Conservation (phyloP, 2,113 vertebrate species). For the Tupaia tana region DNA sequence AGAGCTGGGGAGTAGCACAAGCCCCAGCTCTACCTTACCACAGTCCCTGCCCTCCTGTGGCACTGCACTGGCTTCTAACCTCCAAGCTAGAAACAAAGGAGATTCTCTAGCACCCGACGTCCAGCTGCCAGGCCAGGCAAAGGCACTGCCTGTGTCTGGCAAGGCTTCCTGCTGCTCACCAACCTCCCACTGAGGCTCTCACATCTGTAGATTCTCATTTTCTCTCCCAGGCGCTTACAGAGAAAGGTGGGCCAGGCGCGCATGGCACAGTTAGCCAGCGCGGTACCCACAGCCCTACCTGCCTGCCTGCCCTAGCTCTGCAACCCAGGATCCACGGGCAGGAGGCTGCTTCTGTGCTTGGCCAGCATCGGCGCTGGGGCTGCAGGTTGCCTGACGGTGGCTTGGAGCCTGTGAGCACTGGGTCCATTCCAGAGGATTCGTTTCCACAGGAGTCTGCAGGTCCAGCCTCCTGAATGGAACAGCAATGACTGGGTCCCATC, state of each 20-base stretch:
- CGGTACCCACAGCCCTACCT: background rate
- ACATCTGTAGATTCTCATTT: background rate
- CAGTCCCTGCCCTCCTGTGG: background rate
- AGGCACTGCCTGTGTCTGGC: background rate
- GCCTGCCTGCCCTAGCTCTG: background rate
- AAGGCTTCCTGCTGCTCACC: background rate
- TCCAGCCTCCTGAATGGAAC: background rate
- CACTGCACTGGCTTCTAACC: background rate
- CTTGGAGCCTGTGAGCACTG: background rate
- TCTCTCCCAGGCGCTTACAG: background rate
- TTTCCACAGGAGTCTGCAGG: background rate
- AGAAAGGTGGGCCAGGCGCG: rapidly evolving
- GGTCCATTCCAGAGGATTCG: background rate
- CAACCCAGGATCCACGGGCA: background rate
- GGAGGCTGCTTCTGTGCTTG: too few species aligned
- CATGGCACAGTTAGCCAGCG: rapidly evolving
- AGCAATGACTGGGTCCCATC: background rate
- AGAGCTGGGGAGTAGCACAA: background rate
- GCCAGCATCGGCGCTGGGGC: background rate
- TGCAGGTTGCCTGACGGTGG: background rate
- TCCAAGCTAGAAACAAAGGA: background rate
- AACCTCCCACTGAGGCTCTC: too few species aligned
- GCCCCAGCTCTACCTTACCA: background rate
- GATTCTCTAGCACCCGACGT: rapidly evolving
- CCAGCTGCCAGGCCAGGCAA: background rate